Conservation (phyloP, 2,797 vertebrate species). For the Coccyzus lansbergi region DNA sequence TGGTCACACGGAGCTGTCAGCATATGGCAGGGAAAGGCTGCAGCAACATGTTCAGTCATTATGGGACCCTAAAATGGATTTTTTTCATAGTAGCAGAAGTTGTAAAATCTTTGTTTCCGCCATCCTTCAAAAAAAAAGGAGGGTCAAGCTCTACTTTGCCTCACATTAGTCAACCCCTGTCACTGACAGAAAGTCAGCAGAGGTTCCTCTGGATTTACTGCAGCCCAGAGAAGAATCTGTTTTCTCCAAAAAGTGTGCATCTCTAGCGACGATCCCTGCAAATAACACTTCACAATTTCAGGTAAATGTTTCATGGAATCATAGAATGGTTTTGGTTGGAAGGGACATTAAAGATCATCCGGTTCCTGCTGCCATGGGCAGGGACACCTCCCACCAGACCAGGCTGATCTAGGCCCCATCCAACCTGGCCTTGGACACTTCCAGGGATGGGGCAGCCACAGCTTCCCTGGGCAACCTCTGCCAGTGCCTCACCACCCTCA, state of each 20-base stretch:
- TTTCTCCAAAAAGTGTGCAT: neutral
- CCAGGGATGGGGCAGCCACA: too few relatives aligned
- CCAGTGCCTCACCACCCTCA: too few relatives aligned
- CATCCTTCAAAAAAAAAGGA: neutral
- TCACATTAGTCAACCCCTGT: neutral
- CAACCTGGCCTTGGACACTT: too few relatives aligned
- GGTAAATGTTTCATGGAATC: neutral
- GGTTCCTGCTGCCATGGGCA: too few relatives aligned
- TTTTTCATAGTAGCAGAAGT: neutral
- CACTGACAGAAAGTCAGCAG: neutral
- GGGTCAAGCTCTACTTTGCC: neutral
- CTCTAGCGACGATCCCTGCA: neutral
- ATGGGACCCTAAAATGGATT: neutral
- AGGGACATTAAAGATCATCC: too few relatives aligned
- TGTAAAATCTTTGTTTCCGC: neutral
- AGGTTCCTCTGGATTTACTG: neutral
- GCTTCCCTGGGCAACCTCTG: too few relatives aligned
- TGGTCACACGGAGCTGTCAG: neutral
- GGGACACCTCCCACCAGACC: too few relatives aligned
- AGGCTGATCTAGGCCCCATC: too few relatives aligned
- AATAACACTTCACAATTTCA: constrained; percentile 22
- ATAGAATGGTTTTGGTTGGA: too few relatives aligned
- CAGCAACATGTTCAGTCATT: neutral
- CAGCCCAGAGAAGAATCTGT: neutral
- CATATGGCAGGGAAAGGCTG: neutral